Conservation (phyloP, 2,888 invertebrate species). For the Pollenia amentaria region DNA sequence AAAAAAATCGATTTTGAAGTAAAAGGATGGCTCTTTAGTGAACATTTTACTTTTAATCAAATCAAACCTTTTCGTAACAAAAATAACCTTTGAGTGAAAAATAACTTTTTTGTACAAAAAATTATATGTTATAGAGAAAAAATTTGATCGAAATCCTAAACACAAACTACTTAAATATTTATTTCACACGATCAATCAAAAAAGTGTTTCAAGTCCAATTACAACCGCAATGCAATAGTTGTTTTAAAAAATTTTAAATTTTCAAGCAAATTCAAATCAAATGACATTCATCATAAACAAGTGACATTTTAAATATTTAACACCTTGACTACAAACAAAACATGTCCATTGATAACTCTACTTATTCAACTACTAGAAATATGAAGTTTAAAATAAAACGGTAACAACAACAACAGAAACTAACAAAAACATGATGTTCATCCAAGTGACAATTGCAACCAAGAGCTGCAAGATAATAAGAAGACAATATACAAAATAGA, state of each 20-base stretch:
- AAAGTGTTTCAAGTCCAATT: background rate
- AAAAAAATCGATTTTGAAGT: no score
- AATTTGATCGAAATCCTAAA: no score
- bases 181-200: background rate
- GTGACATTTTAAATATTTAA: slow-evolving; percentile 59
- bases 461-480: slow-evolving; percentile 36
- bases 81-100: no score
- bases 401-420: background rate
- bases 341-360: background rate
- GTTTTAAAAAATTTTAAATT: background rate
- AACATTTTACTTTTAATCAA: no score
- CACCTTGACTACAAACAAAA: slow-evolving; percentile 51
- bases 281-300: slow-evolving; percentile 32
- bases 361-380: background rate
- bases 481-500: slow-evolving; percentile 19
- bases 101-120: no score
- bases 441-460: slow-evolving; percentile 55
- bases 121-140: no score
- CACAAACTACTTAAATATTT: no score
- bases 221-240: background rate
- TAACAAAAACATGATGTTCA: slow-evolving; percentile 55
- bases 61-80: no score
- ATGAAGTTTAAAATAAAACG: background rate
- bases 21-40: no score
- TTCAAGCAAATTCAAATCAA: slow-evolving; percentile 18